These are phyloP conservation scores for Epirrita christyi DNA, from an alignment of 2,888 invertebrate genomes.

Conservation along the genomic window DNA sequence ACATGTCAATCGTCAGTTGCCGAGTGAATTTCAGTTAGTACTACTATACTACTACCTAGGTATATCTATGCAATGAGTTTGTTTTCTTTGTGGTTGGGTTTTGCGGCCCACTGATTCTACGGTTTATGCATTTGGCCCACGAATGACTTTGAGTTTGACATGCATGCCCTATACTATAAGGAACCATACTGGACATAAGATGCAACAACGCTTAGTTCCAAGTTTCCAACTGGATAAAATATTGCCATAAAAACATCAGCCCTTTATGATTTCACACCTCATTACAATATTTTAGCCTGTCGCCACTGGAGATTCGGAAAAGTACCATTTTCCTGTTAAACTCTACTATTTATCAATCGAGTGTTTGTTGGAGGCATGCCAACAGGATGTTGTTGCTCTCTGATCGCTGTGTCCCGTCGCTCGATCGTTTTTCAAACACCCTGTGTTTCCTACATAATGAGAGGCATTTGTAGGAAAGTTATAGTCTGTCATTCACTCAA, in stretches of 20 bases:
- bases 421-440: conserved; percentile 60
- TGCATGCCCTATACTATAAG: no score
- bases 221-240: not conserved
- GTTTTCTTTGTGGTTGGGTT: no score
- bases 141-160: no score
- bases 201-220: no score
- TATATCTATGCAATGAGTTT: no score
- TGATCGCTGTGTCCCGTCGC: conserved; percentile 53
- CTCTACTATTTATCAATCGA: conserved; percentile 38
- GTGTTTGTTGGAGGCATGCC: conserved; percentile 60
- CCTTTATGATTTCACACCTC: conserved; percentile 13
- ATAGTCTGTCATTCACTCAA: not conserved
- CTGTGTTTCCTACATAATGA: conserved; percentile 40
- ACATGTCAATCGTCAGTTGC: no score
- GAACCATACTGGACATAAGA: no score
- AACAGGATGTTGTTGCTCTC: conserved; percentile 67
- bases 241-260: conserved; percentile 4
- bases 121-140: no score
- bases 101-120: no score
- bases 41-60: no score
- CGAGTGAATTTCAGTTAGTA: no score
- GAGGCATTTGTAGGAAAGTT: conserved; percentile 8
- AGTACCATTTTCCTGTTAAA: conserved; percentile 24
- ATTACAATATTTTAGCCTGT: conserved; percentile 15
- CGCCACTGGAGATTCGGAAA: conserved; percentile 11